Conservation (phyloP, 2,888 invertebrate genomes). For the Notocelia uddmanniana region DNA sequence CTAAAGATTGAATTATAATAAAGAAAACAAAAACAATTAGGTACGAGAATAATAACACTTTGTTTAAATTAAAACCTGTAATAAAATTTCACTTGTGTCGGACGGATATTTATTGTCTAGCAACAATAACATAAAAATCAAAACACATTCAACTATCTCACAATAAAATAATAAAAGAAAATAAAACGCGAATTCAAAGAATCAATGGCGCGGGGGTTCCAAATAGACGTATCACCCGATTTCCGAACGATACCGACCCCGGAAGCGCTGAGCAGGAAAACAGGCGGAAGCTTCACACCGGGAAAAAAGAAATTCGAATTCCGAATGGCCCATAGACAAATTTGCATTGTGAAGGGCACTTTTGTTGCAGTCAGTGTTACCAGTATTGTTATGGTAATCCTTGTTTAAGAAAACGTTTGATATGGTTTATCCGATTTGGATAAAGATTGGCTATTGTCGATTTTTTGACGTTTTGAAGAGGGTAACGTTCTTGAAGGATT, state of each 20-base stretch:
- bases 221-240: constrained; percentile 75
- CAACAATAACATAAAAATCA: constrained; percentile 27
- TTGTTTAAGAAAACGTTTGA: constrained; percentile 49
- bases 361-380: constrained; percentile 82
- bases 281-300: constrained; percentile 81
- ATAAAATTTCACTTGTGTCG: too few relatives aligned
- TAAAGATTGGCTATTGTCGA: constrained; percentile 39
- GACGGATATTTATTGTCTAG: not conserved
- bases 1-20: too few relatives aligned
- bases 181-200: constrained; percentile 43
- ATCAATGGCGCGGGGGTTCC: constrained; percentile 53
- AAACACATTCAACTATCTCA: constrained; percentile 31
- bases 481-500: constrained; percentile 17
- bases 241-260: constrained; percentile 76
- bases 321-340: constrained; percentile 69
- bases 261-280: constrained; percentile 82
- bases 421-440: constrained; percentile 43
- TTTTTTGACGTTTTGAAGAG: constrained; percentile 45
- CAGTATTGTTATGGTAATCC: constrained; percentile 83
- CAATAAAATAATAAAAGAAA: constrained; percentile 37
- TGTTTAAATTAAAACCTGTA: too few relatives aligned
- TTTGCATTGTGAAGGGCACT: constrained; percentile 84
- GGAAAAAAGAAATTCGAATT: constrained; percentile 72
- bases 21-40: too few relatives aligned
- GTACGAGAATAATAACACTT: too few relatives aligned